Evolutionary conservation across 2,888 invertebrate species (phyloP), one percentile per base, ranked within the genome.

Genomic region (Phytoseiulus persimilis): DNA sequence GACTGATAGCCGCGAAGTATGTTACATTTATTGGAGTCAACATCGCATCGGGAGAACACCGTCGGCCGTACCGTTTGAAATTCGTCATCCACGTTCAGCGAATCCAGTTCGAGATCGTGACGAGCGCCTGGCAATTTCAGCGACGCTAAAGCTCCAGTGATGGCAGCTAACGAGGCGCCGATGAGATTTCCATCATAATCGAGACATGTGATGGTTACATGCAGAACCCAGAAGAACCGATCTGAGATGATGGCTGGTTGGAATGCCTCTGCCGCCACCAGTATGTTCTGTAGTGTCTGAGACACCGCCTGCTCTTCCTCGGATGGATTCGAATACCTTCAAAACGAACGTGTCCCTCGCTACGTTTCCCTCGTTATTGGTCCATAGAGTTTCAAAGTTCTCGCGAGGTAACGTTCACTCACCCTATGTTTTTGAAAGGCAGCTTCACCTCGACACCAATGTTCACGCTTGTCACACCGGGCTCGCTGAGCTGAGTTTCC

Each of bases 371-470:
- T n/a, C n/a, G n/a, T n/a, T n/a, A n/a, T n/a, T n/a, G n/a, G n/a
- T n/a, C 39, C 39, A 39, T 39, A 9, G 9, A 39, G 39, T 39
- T n/a, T n/a, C n/a, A n/a, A n/a, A n/a, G n/a, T n/a, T n/a, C n/a
- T n/a, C n/a, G n/a, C n/a, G n/a, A n/a, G n/a, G n/a, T n/a, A n/a
- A n/a, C n/a, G 11, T 39, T 31, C 33, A 33, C 87, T 31, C 11
- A 87, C 87, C 87, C 87, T n/a, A 87, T 87, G 33, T 87, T 87
- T n/a, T 87, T 87, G 87, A 87, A 87, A 0, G 87, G 87, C 45
- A 87, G 31, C 45, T 87, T 33, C 23, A 45, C 87, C 31, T 87
- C 39, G 28, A 87, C 87, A 11, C 87, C 45, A 9, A 87, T 87
- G 87, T 87, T 87, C 18, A 33, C 33, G n/a, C 45, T 45, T 6